phyloP scores from a whole-genome alignment of 2,113 vertebrate species.

The Hippocampus barbouri region DNA sequence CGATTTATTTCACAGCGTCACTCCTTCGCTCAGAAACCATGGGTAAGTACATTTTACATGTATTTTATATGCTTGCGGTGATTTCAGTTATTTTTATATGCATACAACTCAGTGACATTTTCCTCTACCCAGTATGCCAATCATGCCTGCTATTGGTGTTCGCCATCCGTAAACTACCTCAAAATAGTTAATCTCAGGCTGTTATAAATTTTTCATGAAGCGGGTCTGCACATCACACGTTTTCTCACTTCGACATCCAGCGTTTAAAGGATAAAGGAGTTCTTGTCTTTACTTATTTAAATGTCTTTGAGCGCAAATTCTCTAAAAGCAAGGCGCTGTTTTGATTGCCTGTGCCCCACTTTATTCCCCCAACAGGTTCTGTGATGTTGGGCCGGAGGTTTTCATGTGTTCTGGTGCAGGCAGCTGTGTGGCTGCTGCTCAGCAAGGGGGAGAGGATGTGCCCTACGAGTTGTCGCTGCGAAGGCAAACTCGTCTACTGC shows the following conservation, averaged over 20 bases:
- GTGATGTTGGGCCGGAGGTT: constrained; percentile 66
- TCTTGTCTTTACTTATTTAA: constrained; percentile 17
- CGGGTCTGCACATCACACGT: constrained; percentile 40
- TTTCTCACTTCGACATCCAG: constrained; percentile 22
- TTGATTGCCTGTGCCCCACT: constrained; percentile 53
- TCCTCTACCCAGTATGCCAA: background rate
- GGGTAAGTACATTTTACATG: constrained; percentile 49
- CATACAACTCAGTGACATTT: constrained; percentile 1
- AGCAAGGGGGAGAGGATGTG: constrained; percentile 84
- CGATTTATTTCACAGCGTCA: constrained; percentile 30
- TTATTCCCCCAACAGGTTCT: constrained; percentile 62
- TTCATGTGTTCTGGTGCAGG: constrained; percentile 79
- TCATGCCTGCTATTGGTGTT: background rate
- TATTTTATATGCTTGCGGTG: constrained; percentile 9
- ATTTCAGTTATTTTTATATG: constrained; percentile 26
- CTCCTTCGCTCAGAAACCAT: constrained; percentile 37
- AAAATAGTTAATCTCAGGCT: constrained; percentile 35
- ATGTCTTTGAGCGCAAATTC: constrained; percentile 13
- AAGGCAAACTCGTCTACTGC: constrained; percentile 95
- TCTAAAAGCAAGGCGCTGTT: constrained; percentile 20
- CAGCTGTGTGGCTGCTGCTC: constrained; percentile 74
- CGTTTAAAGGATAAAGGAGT: constrained; percentile 22
- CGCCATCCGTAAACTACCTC: background rate
- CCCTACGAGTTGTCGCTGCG: constrained; percentile 88
- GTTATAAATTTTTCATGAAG: constrained; percentile 50